Evolutionary conservation across 2,113 vertebrate species (phyloP), one percentile per base, ranked within the genome.

Genomic region (Cyanoramphus novaezelandiae): DNA sequence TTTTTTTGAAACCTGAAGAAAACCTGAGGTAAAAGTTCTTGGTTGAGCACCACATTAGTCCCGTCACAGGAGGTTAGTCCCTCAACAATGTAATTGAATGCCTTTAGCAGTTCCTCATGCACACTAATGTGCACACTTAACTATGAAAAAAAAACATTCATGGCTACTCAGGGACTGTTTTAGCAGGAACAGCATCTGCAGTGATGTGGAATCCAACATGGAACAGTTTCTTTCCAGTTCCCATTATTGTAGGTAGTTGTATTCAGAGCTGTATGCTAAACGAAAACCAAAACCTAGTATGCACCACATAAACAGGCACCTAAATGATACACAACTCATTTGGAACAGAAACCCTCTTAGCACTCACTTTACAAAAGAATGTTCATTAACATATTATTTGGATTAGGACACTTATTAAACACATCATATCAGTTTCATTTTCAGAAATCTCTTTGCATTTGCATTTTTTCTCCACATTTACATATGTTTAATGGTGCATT

Each of bases 41-140:
- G 39, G n/a, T 92, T 67, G 86, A 96, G 93, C 28, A 96, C 60
- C 67, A 53, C 95, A 91, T 96, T 91, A 96, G 93, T 41, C 82
- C 76, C 0, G 77, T 86, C 90, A 93, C 90, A 92, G 92, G 74
- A 86, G 69, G 64, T 57, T 93, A 62, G 52, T 12, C 63, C 74
- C 77, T 96, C 77, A 85, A 89, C 41, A 82, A 3, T 2, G 17
- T 33, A 72, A 79, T 41, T 53, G 25, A 86, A 69, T 82, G 52
- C 69, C 41, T 72, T 72, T 62, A 89, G 69, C 74, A 69, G 33
- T 49, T 92, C 72, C 18, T 88, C 79, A 8, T 33, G 57, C 43
- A 47, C 79, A 3, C 24, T 93, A 81, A 96, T 81, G 92, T 77
- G 71, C 53, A 71, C 65, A 72, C 68, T 96, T 44, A 33, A 21